Evolutionary conservation across 2,888 invertebrate genomes (phyloP).

Genomic region (Macrosoma leucophasiata): DNA sequence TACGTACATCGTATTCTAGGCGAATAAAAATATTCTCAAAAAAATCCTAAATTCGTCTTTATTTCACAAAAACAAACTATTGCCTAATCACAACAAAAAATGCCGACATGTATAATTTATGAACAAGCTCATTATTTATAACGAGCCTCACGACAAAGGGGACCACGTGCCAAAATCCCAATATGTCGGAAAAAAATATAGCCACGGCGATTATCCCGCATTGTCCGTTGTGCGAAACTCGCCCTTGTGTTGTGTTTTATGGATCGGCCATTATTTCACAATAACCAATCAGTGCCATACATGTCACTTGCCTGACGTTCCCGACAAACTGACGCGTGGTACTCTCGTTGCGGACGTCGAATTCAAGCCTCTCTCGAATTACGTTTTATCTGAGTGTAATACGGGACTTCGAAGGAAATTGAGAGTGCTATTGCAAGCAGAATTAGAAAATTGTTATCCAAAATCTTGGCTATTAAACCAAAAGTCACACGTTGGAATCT

Average conservation of each 20-base stretch:
- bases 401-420: too few relatives aligned
- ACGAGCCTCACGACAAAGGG: slow-evolving; percentile 50
- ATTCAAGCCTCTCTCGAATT: slow-evolving; percentile 23
- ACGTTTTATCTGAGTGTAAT: too few relatives aligned
- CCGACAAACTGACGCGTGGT: slow-evolving; percentile 34
- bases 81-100: slow-evolving; percentile 33
- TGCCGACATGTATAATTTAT: slow-evolving; percentile 45
- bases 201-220: slow-evolving; percentile 48
- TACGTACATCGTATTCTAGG: too few relatives aligned
- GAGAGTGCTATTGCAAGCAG: too few relatives aligned
- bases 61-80: slow-evolving; percentile 25
- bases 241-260: slow-evolving; percentile 38
- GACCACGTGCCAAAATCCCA: slow-evolving; percentile 57
- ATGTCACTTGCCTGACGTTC: slow-evolving; percentile 61
- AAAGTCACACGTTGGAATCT: too few relatives aligned
- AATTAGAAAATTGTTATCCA: too few relatives aligned
- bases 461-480: too few relatives aligned
- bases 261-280: slow-evolving; percentile 56
- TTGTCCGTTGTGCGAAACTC: slow-evolving; percentile 31
- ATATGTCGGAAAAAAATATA: slow-evolving; percentile 51
- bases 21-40: too few relatives aligned
- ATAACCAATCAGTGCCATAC: slow-evolving; percentile 68
- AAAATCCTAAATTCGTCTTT: too few relatives aligned
- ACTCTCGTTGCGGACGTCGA: slow-evolving; percentile 26
- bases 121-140: slow-evolving; percentile 68